These are phyloP conservation scores for Stichopus chloronotus DNA, from an alignment of 35 echinoderm and acorn worm species.

Conservation along the genomic window DNA sequence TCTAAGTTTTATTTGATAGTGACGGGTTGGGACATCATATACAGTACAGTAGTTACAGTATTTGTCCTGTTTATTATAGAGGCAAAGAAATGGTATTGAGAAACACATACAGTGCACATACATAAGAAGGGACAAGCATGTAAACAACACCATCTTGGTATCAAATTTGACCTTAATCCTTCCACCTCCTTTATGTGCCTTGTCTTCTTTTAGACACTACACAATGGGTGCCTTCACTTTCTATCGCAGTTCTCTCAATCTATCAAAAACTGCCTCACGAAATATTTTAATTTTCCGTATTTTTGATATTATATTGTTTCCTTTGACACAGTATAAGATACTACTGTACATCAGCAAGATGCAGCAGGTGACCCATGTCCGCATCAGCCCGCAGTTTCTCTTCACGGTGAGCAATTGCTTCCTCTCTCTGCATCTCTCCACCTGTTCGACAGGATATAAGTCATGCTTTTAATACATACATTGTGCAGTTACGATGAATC, in stretches of 20 bases:
- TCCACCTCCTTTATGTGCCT: no score
- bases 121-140: no score
- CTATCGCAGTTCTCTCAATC: background rate
- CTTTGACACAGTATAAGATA: conserved; percentile 83
- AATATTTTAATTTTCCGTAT: background rate
- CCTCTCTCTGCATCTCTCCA: background rate
- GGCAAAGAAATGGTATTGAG: no score
- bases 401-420: conserved; percentile 82
- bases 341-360: conserved; percentile 94
- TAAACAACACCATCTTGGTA: no score
- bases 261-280: background rate
- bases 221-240: background rate
- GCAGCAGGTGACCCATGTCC: conserved; percentile 90
- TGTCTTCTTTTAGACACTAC: no score
- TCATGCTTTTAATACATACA: background rate
- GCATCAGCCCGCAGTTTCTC: conserved; percentile 77
- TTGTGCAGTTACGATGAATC: background rate
- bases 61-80: no score
- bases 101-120: no score
- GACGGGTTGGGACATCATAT: no score
- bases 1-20: no score
- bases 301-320: conserved; percentile 21
- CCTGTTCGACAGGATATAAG: background rate
- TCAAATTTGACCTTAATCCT: no score
- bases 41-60: no score